Evolutionary conservation across 2,888 invertebrate species (phyloP), one percentile per base, ranked within the genome.

Genomic region (Dromius quadrimaculatus): DNA sequence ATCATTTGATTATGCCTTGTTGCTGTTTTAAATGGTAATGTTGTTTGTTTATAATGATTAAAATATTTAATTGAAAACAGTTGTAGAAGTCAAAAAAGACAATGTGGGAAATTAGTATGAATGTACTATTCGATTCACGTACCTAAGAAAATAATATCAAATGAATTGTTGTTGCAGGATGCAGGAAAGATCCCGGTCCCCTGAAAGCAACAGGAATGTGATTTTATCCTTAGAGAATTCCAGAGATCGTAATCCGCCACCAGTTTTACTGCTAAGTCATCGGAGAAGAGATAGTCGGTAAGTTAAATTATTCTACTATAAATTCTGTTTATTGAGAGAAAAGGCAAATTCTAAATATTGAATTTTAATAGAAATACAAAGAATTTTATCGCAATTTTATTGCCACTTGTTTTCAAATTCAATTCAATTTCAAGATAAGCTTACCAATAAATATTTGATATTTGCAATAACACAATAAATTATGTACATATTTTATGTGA

Each of bases 241-340:
- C 8, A 22, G 66, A 23, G 28, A 54, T 20, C 32, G 54, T 8
- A 57, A 71, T 59, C 43, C 71, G 38, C 17, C 70, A 8, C 11
- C 73, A 61, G 22, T 69, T 47, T 3, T 50, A 54, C 36, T 72
- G 43, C 69, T 70, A n/a, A 71, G 73, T 11, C 72, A 72, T 34
- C 71, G 73, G 1, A 64, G 72, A 6, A 71, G 43, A 32, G 72
- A 72, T 59, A 63, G 62, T 38, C 63, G 73, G 73, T 72, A 57
- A 61, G 63, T 38, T 1, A 28, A 5, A 11, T 41, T 41, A 13
- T 47, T 8, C 1, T 17, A 1, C 47, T 47, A 38, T 38, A 38
- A 38, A 38, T 38, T 38, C n/a, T 9, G 38, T 3, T 3, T 5
- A 28, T 28, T 28, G 28, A 3, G 4, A 43, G 66, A 19, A 43